A percentile compares a stretch with the other conserved stretches of the same genome.
Evolutionary conservation across 2,113 vertebrate genomes (phyloP).

Genomic region (Apus apus): DNA sequence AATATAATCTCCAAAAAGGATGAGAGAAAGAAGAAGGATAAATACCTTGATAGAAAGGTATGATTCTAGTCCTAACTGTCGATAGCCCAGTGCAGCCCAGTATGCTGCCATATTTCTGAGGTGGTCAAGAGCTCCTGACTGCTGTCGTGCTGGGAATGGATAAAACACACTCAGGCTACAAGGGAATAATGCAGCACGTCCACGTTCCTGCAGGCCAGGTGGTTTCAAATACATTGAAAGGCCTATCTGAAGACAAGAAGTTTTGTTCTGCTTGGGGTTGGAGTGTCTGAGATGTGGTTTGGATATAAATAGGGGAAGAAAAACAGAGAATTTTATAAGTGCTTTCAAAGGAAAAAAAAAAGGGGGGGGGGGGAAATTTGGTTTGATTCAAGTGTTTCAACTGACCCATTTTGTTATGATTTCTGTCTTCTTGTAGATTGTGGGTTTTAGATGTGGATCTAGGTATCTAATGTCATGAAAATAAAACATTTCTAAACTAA

Average conservation of each 20-base stretch:
- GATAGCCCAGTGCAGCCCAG: background rate
- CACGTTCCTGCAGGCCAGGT: background rate
- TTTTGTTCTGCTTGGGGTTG: background rate
- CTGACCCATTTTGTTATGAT: background rate
- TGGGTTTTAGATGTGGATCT: background rate
- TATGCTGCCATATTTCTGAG: background rate
- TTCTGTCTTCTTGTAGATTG: background rate
- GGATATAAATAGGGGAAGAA: background rate
- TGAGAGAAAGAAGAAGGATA: background rate
- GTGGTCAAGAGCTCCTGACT: background rate
- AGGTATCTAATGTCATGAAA: background rate
- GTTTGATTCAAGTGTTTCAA: background rate
- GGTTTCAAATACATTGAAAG: background rate
- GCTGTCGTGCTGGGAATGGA: background rate
- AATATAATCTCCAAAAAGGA: background rate
- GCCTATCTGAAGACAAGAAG: background rate
- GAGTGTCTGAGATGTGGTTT: slow-evolving; percentile 27
- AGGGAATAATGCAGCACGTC: background rate
- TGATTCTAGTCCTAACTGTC: background rate
- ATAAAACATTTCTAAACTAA: background rate
- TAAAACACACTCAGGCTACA: background rate
- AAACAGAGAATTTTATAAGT: background rate
- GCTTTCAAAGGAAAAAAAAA: background rate
- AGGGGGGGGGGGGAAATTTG: background rate
- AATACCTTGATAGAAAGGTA: background rate